These are phyloP conservation scores for Cecropterus lyciades DNA, from an alignment of 1,140 invertebrate species.

Conservation along the genomic window DNA sequence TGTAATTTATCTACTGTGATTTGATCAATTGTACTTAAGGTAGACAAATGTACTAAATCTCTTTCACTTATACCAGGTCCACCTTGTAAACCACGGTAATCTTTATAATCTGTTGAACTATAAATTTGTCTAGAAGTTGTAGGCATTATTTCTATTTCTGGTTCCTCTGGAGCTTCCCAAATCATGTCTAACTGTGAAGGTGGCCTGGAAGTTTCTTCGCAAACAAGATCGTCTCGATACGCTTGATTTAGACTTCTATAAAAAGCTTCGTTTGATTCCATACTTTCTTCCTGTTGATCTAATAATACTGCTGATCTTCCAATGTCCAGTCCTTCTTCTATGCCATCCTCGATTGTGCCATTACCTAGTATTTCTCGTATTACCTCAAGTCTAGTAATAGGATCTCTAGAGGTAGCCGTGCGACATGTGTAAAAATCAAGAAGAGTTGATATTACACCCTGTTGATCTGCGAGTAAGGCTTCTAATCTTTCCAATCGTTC, in stretches of 20 bases:
- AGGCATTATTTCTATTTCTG: slow-evolving; percentile 80
- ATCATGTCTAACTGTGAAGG: slow-evolving; percentile 91
- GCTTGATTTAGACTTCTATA: slow-evolving; percentile 95
- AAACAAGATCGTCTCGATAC: slow-evolving; percentile 91
- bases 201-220: slow-evolving; percentile 86
- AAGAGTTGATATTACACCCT: slow-evolving; percentile 95
- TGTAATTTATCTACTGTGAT: slow-evolving; percentile 91
- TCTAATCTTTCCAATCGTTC: slow-evolving; percentile 96
- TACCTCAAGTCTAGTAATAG: slow-evolving; percentile 83
- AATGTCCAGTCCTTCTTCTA: slow-evolving; percentile 86
- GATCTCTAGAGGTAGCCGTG: slow-evolving; percentile 74
- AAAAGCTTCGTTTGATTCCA: slow-evolving; percentile 94
- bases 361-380: slow-evolving; percentile 86
- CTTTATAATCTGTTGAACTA: slow-evolving; percentile 91
- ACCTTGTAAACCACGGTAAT: slow-evolving; percentile 88
- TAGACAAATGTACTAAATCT: slow-evolving; percentile 90
- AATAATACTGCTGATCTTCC: slow-evolving; percentile 65
- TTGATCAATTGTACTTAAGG: slow-evolving; percentile 90
- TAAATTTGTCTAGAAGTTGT: slow-evolving; percentile 86
- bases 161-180: slow-evolving; percentile 88
- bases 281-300: slow-evolving; percentile 73
- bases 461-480: slow-evolving; percentile 94
- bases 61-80: slow-evolving; percentile 91
- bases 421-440: slow-evolving; percentile 90
- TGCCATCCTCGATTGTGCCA: slow-evolving; percentile 85